Evolutionary conservation across 2,888 invertebrate genomes (phyloP).

Genomic region (Erebia aethiops): DNA sequence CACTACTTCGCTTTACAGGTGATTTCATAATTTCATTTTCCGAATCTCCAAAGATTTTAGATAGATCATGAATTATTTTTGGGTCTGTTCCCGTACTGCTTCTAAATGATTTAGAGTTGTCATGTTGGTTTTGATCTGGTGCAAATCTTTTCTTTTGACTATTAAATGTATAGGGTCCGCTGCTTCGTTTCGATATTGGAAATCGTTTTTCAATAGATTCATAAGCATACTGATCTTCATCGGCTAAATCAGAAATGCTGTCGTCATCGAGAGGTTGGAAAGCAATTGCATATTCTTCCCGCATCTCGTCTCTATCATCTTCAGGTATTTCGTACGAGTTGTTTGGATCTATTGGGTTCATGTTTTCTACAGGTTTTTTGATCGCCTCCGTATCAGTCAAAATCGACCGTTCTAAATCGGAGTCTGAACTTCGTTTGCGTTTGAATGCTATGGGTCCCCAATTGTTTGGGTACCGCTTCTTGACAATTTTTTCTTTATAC

Average conservation of each 20-base stretch:
- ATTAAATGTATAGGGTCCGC: conserved; percentile 62
- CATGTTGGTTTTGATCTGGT: conserved; percentile 61
- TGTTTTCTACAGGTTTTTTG: conserved; percentile 51
- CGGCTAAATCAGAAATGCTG: conserved; percentile 62
- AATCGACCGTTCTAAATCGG: conserved; percentile 52
- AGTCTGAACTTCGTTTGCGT: conserved; percentile 73
- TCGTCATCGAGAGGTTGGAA: conserved; percentile 78
- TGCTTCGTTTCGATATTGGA: conserved; percentile 86
- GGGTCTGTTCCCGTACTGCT: conserved; percentile 85
- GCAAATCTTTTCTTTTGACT: conserved; percentile 63
- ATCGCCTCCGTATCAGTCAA: conserved; percentile 59
- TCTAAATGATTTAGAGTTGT: conserved; percentile 62
- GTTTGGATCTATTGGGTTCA: conserved; percentile 54
- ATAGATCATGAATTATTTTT: conserved; percentile 86
- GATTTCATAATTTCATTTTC: conserved; percentile 70
- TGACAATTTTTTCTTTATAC: conserved; percentile 74
- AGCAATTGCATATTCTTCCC: conserved; percentile 76
- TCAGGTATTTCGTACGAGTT: conserved; percentile 65
- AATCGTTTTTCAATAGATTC: conserved; percentile 83
- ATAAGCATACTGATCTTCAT: conserved; percentile 71
- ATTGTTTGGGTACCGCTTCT: conserved; percentile 72
- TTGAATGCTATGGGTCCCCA: conserved; percentile 82
- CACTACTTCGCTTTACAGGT: conserved; percentile 80
- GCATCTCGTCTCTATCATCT: conserved; percentile 71
- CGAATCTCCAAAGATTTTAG: conserved; percentile 85